Evolutionary conservation across 2,797 vertebrate genomes (phyloP), one percentile per base, ranked within the genome.

Genomic region (Chrosomus eos): DNA sequence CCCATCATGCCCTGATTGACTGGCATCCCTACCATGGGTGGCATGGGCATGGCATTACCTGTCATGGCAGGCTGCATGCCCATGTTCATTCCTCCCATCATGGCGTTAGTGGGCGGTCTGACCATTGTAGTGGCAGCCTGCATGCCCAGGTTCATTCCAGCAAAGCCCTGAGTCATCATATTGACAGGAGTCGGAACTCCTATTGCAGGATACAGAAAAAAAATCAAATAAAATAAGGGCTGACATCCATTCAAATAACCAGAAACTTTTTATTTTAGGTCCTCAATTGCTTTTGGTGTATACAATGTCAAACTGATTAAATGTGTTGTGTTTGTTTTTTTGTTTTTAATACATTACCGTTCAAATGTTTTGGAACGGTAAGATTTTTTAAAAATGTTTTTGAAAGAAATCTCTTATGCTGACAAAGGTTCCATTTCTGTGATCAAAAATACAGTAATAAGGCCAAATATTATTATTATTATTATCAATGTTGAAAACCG

Each of bases 161-260:
- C 95, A 85, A 99, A 98, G 92, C 96, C 97, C 91, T 98, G 98
- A 62, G 96, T 92, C 83, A 99, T 95, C 91, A 97, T 93, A 93
- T 93, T 97, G 92, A 95, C 82, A 2, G 96, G 95, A 71, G 92
- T 89, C 88, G 95, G 97, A 93, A 95, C 92, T 93, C 95, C 98
- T 98, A 92, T 3, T 88, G 55, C 86, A 75, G 38, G 45, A 72
- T 43, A 43, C 7, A 80, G 40, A 11, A 51, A 33, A 43, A 26
- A 1, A 31, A 31, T 31, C 1, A 31, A 16, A 18, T 31, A 48
- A 33, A 21, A 33, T 64, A 48, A 66, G 3, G 23, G 23, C 9
- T 38, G 9, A 9, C 66, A 70, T 60, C 11, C 2, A 26, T 26
- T 26, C 2, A 60, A 62, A 62, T 62, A 28, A 62, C 28, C 60